These are phyloP conservation scores for Pachymerium ferrugineum DNA, from an alignment of 2,888 invertebrate genomes.

Conservation along the genomic window DNA sequence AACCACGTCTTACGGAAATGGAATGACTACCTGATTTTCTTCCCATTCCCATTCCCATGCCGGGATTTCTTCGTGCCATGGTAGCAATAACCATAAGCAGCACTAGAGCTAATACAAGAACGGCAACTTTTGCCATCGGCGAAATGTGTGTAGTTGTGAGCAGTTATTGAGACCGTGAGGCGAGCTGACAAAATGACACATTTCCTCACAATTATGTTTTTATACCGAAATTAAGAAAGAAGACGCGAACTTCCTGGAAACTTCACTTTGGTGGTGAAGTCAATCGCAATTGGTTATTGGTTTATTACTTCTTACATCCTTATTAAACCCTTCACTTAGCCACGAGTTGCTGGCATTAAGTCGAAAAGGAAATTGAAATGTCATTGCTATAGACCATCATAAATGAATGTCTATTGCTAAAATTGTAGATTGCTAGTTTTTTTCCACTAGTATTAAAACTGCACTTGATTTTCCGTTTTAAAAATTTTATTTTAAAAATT, in stretches of 20 bases:
- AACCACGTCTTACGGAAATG: background rate
- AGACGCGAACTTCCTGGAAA: slow-evolving; percentile 1
- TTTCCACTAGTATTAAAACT: slow-evolving; percentile 1
- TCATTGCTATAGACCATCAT: background rate
- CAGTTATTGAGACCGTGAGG: background rate
- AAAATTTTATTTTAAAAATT: too few species aligned
- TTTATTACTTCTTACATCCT: background rate
- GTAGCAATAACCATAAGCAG: background rate
- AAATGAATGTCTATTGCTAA: too few species aligned
- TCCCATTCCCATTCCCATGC: background rate
- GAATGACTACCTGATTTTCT: background rate
- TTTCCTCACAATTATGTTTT: background rate
- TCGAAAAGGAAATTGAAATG: background rate
- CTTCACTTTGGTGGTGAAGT: background rate
- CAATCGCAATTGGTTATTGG: background rate
- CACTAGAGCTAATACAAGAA: background rate
- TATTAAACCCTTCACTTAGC: background rate
- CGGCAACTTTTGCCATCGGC: background rate
- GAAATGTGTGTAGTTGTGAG: background rate
- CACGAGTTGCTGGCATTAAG: background rate
- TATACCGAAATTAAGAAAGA: slow-evolving; percentile 8
- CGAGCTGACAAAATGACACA: background rate
- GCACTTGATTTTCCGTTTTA: too few species aligned
- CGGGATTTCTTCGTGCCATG: background rate
- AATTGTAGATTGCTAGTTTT: background rate